Percentiles rank a stretch among this genome's conserved stretches.
phyloP scores from a whole-genome alignment of 92 coral and sea anemone species.

The Palythoa caribaeorum region DNA sequence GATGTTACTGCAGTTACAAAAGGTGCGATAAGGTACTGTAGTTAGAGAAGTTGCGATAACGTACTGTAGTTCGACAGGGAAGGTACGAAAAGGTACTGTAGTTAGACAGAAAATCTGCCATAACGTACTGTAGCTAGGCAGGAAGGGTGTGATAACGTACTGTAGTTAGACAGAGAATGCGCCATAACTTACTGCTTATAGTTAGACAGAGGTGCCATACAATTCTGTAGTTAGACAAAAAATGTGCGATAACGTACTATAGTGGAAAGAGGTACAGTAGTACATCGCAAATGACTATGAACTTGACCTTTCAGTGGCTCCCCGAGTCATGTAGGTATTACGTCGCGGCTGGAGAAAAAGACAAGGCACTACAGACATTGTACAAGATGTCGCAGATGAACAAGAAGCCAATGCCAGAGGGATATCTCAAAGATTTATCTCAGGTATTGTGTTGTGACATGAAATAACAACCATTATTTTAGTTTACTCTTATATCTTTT shows the following conservation, averaged over 20 bases:
- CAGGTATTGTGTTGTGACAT: slow-evolving; percentile 57
- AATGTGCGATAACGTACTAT: no score
- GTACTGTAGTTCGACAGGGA: no score
- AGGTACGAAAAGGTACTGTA: no score
- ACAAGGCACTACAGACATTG: slow-evolving; percentile 76
- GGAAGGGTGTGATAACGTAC: no score
- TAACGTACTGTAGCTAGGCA: no score
- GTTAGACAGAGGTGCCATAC: no score
- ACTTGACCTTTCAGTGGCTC: slow-evolving; percentile 56
- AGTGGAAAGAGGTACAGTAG: background rate
- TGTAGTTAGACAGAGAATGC: no score
- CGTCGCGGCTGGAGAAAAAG: slow-evolving; percentile 80
- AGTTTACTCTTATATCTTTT: background rate
- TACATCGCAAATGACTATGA: background rate
- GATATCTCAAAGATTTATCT: slow-evolving; percentile 73
- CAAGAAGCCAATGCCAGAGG: slow-evolving; percentile 75
- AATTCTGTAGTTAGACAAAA: no score
- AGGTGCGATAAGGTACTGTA: no score
- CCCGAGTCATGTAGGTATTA: slow-evolving; percentile 91
- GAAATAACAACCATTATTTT: background rate
- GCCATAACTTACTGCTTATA: no score
- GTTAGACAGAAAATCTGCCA: no score
- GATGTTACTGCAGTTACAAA: no score
- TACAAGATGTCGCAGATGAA: slow-evolving; percentile 75
- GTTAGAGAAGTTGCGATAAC: background rate